Evolutionary conservation across 2,113 vertebrate genomes (phyloP).

Genomic region (Calidris pygmaea): DNA sequence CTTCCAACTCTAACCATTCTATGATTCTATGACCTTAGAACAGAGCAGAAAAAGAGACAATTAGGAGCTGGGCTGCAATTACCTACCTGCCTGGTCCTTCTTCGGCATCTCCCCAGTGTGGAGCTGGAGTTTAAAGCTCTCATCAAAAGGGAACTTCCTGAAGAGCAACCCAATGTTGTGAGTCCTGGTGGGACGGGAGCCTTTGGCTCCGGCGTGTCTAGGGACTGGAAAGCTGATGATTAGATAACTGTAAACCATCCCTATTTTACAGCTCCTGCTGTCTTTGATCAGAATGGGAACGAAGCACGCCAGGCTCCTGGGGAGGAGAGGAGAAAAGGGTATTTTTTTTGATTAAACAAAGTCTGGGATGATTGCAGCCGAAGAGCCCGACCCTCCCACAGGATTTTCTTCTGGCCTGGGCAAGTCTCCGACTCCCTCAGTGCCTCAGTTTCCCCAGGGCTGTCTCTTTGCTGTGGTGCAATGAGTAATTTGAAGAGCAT

Average conservation of each 20-base stretch:
- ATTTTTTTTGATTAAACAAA: background rate
- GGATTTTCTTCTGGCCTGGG: background rate
- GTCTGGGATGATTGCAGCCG: background rate
- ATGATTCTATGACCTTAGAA: background rate
- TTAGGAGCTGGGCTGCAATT: background rate
- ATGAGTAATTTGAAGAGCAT: background rate
- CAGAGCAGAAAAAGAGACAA: accelerated
- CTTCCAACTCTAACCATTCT: no score
- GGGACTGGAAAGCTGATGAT: conserved; percentile 38
- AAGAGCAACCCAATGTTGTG: background rate
- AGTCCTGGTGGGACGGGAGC: background rate
- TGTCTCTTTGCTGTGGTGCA: background rate
- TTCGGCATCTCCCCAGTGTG: background rate
- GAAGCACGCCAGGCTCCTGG: background rate
- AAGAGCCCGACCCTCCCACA: background rate
- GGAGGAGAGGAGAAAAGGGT: background rate
- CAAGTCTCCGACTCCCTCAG: accelerated
- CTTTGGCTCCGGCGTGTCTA: conserved; percentile 27
- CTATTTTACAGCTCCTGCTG: background rate
- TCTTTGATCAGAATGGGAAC: conserved; percentile 17
- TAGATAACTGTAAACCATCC: conserved; percentile 35
- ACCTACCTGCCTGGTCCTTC: background rate
- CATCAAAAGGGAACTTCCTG: background rate
- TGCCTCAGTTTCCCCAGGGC: background rate
- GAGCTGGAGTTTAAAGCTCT: background rate